Evolutionary conservation across 2,113 vertebrate species (phyloP), one percentile per base, ranked within the genome.

Genomic region (Psophia crepitans): DNA sequence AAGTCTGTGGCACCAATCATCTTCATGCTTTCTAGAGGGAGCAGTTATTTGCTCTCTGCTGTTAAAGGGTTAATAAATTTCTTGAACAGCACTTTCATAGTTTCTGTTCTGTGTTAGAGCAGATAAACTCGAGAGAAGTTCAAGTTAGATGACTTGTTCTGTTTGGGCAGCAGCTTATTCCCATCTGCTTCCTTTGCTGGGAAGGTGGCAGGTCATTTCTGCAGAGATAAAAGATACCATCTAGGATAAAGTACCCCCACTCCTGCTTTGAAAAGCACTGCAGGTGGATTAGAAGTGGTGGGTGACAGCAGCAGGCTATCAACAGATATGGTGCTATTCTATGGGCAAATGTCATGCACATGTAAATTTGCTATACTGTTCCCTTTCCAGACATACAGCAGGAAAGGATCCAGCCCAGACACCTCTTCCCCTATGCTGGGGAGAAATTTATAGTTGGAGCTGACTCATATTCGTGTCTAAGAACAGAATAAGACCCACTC

Each of bases 71-170:
- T 83, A 88, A 69, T 46, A 23, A 2, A 23, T 78, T 64, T 64
- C 3, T 60, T 75, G n/a, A 90, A 82, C 82, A 68, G 22, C 0
- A 0, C 78, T 77, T 74, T 75, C 14, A 6, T 39, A 63, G 37
- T 49, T 49, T 91, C n/a, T 86, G 23, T 73, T 82, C 53, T 89
- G 24, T 61, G 20, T 89, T 91, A 84, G 26, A 71, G 65, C 73
- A 68, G 51, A 56, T 87, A 63, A 79, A 30, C 39, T 60, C 12
- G 30, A 48, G 74, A 84, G 51, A 84, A 93, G 75, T 75, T 94
- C 60, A 58, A 60, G 69, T 15, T 77, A 19, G 28, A 39, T 71
- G 5, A 49, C 19, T 69, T 77, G 54, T 74, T 93, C 48, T 86
- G 14, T 39, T 58, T 60, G 15, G 48, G 35, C 43, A 87, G 53